phyloP scores from a whole-genome alignment of 2,888 invertebrate genomes.

The Macaria liturata region DNA sequence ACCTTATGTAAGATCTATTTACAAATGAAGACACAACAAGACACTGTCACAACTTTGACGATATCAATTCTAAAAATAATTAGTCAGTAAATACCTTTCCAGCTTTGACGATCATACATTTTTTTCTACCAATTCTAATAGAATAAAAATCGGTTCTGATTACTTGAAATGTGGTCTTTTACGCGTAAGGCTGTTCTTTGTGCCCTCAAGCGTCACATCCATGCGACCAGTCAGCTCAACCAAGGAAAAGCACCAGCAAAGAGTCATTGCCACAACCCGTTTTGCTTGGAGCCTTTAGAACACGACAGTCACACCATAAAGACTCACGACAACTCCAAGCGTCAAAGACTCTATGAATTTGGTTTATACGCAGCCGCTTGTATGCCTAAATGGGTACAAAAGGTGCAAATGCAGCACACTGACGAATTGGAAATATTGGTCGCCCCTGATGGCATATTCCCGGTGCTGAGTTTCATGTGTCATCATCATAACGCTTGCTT shows the following conservation, averaged over 20 bases:
- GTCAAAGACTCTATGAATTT: conserved; percentile 68
- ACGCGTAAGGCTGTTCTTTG: conserved; percentile 30
- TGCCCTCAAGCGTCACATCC: conserved; percentile 34
- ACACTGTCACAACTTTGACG: too few species aligned
- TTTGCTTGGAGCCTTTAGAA: conserved; percentile 56
- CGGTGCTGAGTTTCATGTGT: conserved; percentile 61
- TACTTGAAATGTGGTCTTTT: conserved; percentile 28
- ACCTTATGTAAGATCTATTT: too few species aligned
- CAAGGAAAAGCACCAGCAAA: conserved; percentile 9
- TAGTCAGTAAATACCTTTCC: too few species aligned
- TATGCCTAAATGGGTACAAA: conserved; percentile 71
- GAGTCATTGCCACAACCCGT: conserved; percentile 38
- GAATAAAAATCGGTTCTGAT: too few species aligned
- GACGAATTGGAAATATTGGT: conserved; percentile 69
- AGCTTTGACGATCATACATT: too few species aligned
- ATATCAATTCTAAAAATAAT: too few species aligned
- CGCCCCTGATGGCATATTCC: conserved; percentile 64
- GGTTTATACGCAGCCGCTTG: conserved; percentile 72
- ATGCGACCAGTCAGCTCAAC: conserved; percentile 18
- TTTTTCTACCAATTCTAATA: too few species aligned
- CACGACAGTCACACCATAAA: conserved; percentile 52
- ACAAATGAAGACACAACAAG: too few species aligned
- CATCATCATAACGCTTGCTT: conserved; percentile 71
- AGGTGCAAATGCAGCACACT: conserved; percentile 66
- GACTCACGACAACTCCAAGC: conserved; percentile 57